These are phyloP conservation scores for Anthoscopus minutus DNA, from an alignment of 2,113 vertebrate species.

Conservation along the genomic window DNA sequence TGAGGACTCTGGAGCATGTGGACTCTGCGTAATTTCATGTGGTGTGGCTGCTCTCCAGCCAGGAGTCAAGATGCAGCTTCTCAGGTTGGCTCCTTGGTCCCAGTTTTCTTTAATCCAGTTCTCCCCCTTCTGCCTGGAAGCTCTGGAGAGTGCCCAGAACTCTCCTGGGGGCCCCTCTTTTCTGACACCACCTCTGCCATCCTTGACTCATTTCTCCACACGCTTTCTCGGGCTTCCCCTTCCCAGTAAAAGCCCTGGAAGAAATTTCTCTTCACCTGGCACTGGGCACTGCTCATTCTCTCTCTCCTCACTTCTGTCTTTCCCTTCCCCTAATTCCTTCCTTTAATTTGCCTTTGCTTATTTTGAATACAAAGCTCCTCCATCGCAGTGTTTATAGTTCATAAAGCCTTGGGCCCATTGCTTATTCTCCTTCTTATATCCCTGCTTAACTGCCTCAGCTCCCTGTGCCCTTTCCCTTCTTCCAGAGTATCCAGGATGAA, in stretches of 20 bases:
- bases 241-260: background rate
- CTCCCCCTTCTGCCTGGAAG: background rate
- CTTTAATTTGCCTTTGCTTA: slow-evolving; percentile 50
- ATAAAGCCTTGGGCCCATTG: slow-evolving; percentile 5
- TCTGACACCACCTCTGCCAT: background rate
- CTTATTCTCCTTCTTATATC: slow-evolving; percentile 1
- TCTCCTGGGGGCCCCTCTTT: background rate
- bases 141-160: background rate
- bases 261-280: background rate
- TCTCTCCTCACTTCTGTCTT: background rate
- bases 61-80: background rate
- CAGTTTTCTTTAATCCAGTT: background rate
- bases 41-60: background rate
- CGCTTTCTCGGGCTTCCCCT: background rate
- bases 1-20: background rate
- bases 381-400: slow-evolving; percentile 41
- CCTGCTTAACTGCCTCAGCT: background rate
- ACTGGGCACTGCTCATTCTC: background rate
- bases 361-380: slow-evolving; percentile 37
- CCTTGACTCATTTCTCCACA: background rate
- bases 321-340: background rate
- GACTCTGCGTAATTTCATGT: background rate
- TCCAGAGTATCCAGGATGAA: background rate
- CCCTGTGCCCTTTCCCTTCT: slow-evolving; percentile 7
- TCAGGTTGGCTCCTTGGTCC: background rate